Evolutionary conservation across 2,113 vertebrate species (phyloP), one percentile per base, ranked within the genome.

Genomic region (Heterochromis multidens): DNA sequence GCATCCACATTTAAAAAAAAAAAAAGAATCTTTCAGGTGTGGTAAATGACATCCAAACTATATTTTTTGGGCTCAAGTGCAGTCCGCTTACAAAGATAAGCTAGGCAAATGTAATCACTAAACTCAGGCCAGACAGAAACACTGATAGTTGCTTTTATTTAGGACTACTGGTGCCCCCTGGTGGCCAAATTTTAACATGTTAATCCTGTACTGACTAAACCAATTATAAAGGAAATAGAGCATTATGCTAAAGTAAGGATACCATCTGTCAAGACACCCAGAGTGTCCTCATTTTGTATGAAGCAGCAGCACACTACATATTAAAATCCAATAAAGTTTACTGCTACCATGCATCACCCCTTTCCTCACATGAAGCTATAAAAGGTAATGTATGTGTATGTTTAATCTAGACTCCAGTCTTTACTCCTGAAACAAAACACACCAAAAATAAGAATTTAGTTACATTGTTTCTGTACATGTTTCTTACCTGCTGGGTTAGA

Each of bases 401-500:
- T 16, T 33, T 67, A 67, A 67, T 67, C 63, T 43, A 67, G n/a
- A 67, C 25, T 67, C 35, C 63, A 70, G 65, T 4, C 65, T 27
- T 46, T 70, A 70, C 23, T 19, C 43, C 27, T 70, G 37, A 43
- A 43, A 27, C 14, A 25, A 23, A 23, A 2, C n/a, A n/a, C n/a
- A n/a, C n/a, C n/a, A 6, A 25, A 57, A 27, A 70, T 29, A 46
- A 17, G 17, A 25, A 0, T 46, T 5, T 21, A 54, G 27, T 52
- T 31, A 13, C n/a, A 35, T 7, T 23, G 9, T 37, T 62, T 27
- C 2, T 52, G 35, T 6, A 4, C 16, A 0, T 0, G 27, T 2
- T 21, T 6, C 98, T 98, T 96, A 99, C 99, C 33, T 97, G 89
- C 59, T 92, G 95, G 81, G 99, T 99, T 85, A 99, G 94, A 17